Evolutionary conservation across 2,797 vertebrate species (phyloP).

Genomic region (Parauchenoglanis punctatus): DNA sequence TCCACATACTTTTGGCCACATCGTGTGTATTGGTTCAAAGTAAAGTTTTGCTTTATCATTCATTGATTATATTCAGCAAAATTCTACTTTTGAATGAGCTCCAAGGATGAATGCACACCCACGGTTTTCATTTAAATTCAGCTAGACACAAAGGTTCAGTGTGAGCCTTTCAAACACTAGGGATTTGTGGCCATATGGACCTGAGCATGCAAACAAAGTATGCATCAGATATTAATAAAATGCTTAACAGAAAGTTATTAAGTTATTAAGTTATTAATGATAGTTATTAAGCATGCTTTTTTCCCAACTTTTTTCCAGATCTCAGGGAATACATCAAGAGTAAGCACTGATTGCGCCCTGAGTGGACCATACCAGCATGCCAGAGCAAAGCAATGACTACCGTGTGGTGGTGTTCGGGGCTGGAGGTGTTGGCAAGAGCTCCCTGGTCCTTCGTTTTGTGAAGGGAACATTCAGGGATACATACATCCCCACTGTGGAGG

Average conservation of each 20-base stretch:
- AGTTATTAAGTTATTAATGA: background rate
- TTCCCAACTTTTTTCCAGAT: constrained; percentile 42
- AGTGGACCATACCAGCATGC: constrained; percentile 73
- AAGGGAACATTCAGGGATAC: constrained; percentile 87
- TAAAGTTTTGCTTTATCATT: background rate
- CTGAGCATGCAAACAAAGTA: background rate
- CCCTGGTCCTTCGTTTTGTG: constrained; percentile 85
- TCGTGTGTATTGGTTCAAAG: background rate
- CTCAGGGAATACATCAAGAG: constrained; percentile 54
- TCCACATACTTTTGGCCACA: background rate
- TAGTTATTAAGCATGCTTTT: background rate
- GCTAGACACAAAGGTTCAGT: background rate
- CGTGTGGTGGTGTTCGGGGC: constrained; percentile 86
- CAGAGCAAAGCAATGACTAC: constrained; percentile 87
- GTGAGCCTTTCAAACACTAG: background rate
- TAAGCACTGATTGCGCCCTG: constrained; percentile 35
- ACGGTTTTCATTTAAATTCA: background rate
- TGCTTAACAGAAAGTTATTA: background rate
- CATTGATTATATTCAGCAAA: background rate
- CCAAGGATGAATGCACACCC: background rate
- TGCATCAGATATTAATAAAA: background rate
- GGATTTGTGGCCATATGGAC: background rate
- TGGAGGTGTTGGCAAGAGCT: constrained; percentile 87
- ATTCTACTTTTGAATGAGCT: constrained; percentile 2
- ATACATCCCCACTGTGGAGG: constrained; percentile 87